Evolutionary conservation across 2,113 vertebrate species (phyloP), one percentile per base, ranked within the genome.

Genomic region (Scopus umbretta): DNA sequence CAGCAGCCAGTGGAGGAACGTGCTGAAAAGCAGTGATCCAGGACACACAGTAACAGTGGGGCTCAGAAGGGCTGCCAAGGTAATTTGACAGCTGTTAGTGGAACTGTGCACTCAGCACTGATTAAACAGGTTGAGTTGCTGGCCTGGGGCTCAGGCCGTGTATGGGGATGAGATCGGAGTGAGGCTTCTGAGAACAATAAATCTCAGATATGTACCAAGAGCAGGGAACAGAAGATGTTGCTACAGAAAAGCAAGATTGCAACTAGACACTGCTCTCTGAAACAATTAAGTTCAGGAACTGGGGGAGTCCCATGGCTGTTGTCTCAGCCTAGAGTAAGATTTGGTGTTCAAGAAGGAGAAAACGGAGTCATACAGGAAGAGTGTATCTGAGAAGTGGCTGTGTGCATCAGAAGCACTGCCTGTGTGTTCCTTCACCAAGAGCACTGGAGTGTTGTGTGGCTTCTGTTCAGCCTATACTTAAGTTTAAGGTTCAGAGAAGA

Each of bases 131-230:
- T 63, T 6, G 70, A 63, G 68, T 1, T 55, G 73, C 92, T 93
- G 84, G 47, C 90, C 95, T 79, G 88, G 66, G 90, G 94, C 94
- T 94, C 74, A 11, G 81, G 66, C 81, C 90, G 73, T 63, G 90
- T 65, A 11, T 32, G 65, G 84, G 88, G 81, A 94, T 0, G 0
- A 53, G 80, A 50, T 10, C 0, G 0, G 55, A 86, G 90, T 1
- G 16, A 74, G 92, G 59, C 73, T 93, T 42, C 73, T 71, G 87
- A 78, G 95, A 55, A n/a, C 40, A 91, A 34, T 47, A 47, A 91
- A 92, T 43, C 88, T 75, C 70, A 72, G 90, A 22, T 13, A 30
- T 1, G 2, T n/a, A 10, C 47, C n/a, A 43, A 72, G 81, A 70
- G 26, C 78, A 75, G 68, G 72, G 45, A 91, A 11, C 42, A 87